Base-by-base conservation (phyloP, 2,888 invertebrate genomes). In the Brachylomia viminalis region DNA sequence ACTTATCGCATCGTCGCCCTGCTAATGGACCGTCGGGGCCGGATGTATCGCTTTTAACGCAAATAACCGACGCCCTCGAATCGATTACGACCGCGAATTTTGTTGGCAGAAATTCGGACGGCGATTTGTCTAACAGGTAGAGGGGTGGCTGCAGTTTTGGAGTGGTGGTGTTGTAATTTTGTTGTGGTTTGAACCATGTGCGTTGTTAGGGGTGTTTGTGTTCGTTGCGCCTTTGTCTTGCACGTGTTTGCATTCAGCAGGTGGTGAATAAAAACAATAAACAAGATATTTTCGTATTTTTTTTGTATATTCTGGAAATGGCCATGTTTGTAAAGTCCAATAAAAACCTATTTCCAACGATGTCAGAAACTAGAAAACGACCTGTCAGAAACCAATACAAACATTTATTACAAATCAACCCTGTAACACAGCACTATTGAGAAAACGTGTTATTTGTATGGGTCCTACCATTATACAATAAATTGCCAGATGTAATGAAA, bases 41-140 rank as follows among this genome's bases (percentile, higher is more conserved):
- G 90, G 91, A 91, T 91, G 90, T 93, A 91, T 92, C 89, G 91
- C 91, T 93, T 92, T 93, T 92, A 90, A 90, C 91, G 89, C 88
- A 88, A 92, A 90, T 88, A 88, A 87, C 79, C 59, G 69, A 83
- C 83, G 72, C 83, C 83, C 77, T 82, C 83, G 83, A 88, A 90
- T 90, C 87, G 88, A 91, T 91, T 92, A 89, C 84, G 80, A 87
- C 82, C 84, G 71, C 79, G 80, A 86, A 85, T 85, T 86, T 88
- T 86, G 84, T 72, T 78, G 65, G 74, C 76, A 70, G 67, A 79
- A 72, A 87, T 87, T 86, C 67, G 79, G 78, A 79, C 61, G 72
- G 15, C 66, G 75, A 82, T 86, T 82, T 82, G 87, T 78, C 72
- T 85, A 74, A 82, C 77, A 75, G 75, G 78, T 78, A 33, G 52